Evolutionary conservation across 2,797 vertebrate species (phyloP).

Genomic region (Pteronotus mesoamericanus): DNA sequence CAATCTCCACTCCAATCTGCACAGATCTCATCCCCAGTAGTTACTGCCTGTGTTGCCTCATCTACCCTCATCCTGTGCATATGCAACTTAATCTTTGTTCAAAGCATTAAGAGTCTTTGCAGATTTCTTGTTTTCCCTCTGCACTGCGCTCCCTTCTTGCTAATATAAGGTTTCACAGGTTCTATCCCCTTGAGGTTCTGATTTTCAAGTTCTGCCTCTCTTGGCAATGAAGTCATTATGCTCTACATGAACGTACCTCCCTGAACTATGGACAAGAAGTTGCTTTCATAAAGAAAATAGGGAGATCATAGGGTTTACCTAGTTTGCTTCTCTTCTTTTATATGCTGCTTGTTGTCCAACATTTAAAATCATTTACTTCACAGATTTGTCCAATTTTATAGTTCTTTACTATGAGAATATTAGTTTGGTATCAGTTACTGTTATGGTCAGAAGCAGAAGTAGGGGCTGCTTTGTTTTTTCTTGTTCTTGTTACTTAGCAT

Average conservation of each 20-base stretch:
- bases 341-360: background rate
- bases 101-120: background rate
- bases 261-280: background rate
- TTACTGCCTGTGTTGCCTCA: background rate
- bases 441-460: background rate
- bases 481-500: background rate
- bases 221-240: background rate
- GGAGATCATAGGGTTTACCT: background rate
- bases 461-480: background rate
- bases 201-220: background rate
- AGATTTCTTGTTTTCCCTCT: background rate
- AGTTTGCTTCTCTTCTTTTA: background rate
- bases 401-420: background rate
- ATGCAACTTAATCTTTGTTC: background rate
- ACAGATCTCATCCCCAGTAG: background rate
- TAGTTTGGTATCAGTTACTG: background rate
- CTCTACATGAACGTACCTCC: background rate
- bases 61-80: background rate
- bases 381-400: background rate
- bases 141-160: background rate
- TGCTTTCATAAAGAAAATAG: background rate
- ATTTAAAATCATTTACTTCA: background rate
- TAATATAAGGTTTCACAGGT: background rate
- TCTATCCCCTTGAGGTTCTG: background rate
- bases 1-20: background rate